phyloP scores from a whole-genome alignment of 2,113 vertebrate genomes.

The Osmerus mordax region DNA sequence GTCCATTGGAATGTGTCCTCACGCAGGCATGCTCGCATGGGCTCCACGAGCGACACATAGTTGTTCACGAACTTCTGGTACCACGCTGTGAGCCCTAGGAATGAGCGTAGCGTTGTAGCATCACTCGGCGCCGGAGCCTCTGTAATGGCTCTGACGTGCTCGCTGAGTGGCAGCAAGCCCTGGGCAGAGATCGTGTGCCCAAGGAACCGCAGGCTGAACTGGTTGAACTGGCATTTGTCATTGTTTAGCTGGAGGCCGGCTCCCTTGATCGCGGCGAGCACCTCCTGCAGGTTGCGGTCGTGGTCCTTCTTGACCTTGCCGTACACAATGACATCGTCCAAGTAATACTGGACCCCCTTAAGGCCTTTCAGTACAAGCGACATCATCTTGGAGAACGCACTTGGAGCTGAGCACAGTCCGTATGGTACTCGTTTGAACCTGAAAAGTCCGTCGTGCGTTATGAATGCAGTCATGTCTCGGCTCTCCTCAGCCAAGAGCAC shows the following conservation, averaged over 20 bases:
- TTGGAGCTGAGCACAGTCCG: neutral
- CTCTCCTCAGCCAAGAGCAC: conserved; percentile 19
- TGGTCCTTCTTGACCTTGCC: neutral
- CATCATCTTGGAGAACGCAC: conserved; percentile 21
- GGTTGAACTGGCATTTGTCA: conserved; percentile 1
- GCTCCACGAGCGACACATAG: conserved; percentile 20
- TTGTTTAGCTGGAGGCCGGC: conserved; percentile 9
- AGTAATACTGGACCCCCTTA: conserved; percentile 10
- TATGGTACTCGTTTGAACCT: conserved; percentile 9
- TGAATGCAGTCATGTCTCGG: conserved; percentile 23
- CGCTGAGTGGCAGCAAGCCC: neutral
- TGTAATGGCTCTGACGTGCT: neutral
- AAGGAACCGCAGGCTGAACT: conserved; percentile 4
- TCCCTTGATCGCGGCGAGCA: neutral
- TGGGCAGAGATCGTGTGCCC: conserved; percentile 2
- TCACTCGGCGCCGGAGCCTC: neutral
- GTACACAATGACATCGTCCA: conserved; percentile 25
- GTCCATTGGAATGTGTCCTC: conserved; percentile 11
- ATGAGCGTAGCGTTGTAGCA: conserved; percentile 4
- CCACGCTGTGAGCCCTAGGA: conserved; percentile 17
- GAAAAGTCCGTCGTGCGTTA: conserved; percentile 8
- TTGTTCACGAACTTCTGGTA: conserved; percentile 29
- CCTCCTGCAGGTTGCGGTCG: neutral
- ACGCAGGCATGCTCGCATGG: neutral
- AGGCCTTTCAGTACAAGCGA: neutral